Evolutionary conservation across 2,113 vertebrate species (phyloP).

Genomic region (Eublepharis macularius): DNA sequence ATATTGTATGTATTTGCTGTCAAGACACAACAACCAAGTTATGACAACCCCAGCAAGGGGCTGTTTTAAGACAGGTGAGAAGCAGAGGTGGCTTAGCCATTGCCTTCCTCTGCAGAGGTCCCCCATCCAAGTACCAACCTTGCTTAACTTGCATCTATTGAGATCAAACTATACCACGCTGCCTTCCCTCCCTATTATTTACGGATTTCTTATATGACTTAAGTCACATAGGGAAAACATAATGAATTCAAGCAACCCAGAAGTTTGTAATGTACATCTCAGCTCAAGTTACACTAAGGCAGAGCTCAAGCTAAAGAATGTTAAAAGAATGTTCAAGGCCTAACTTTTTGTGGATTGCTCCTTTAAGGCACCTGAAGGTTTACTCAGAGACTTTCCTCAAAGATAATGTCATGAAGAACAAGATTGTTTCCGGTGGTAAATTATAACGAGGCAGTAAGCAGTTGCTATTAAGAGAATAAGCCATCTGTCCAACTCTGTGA

Average conservation of each 20-base stretch:
- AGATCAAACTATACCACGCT: too few species aligned
- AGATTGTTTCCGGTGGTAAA: background rate
- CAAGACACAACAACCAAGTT: too few species aligned
- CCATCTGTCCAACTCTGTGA: background rate
- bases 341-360: background rate
- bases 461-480: conserved; percentile 1
- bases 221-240: background rate
- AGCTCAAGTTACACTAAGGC: background rate
- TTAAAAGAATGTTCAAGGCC: background rate
- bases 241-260: background rate
- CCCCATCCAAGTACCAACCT: too few species aligned
- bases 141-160: too few species aligned
- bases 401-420: background rate
- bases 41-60: too few species aligned
- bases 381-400: background rate
- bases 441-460: background rate
- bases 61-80: too few species aligned
- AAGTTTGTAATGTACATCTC: background rate
- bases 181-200: too few species aligned
- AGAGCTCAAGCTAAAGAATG: background rate
- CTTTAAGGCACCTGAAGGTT: background rate
- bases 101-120: too few species aligned
- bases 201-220: background rate
- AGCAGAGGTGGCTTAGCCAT: too few species aligned
- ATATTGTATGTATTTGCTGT: too few species aligned